Conservation (phyloP, 2,888 invertebrate genomes). For the Mesodorylaimus sp. region DNA sequence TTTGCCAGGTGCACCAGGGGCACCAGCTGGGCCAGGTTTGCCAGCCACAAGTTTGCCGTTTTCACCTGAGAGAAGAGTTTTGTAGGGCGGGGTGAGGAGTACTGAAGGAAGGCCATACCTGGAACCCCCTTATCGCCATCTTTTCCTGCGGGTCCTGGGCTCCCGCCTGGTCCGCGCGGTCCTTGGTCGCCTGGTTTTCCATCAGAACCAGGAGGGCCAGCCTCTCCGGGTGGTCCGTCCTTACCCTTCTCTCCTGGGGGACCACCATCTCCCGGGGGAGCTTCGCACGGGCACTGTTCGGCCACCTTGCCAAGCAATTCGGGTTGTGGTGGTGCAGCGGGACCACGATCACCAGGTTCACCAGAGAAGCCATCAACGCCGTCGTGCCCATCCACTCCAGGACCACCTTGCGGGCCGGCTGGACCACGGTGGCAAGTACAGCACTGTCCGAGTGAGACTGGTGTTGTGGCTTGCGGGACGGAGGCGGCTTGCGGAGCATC, state of each 20-base stretch:
- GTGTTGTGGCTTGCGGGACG: not conserved
- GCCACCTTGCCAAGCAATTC: not conserved
- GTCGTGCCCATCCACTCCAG: conserved; percentile 4
- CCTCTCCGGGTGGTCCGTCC: conserved; percentile 16
- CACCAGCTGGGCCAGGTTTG: too few relatives aligned
- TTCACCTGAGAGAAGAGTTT: too few relatives aligned
- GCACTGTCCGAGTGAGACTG: not conserved
- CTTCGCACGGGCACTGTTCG: conserved; percentile 27
- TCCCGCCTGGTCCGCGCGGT: too few relatives aligned
- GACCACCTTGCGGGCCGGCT: conserved; percentile 4
- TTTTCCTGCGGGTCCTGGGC: too few relatives aligned
- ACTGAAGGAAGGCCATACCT: too few relatives aligned
- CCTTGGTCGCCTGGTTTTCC: conserved; percentile 13
- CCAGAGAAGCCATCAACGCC: conserved; percentile 2
- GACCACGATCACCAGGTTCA: not conserved
- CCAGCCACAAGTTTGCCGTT: conserved; percentile 13
- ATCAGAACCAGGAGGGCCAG: conserved; percentile 19
- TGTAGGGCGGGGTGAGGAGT: too few relatives aligned
- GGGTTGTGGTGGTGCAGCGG: not conserved
- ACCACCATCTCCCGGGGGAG: conserved; percentile 14
- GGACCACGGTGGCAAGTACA: conserved; percentile 9
- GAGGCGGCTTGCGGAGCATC: not conserved
- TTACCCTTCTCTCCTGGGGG: conserved; percentile 4
- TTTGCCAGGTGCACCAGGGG: not conserved
- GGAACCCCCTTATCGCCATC: too few relatives aligned